Conservation (phyloP, 2,797 vertebrate species). For the Dallia pectoralis region DNA sequence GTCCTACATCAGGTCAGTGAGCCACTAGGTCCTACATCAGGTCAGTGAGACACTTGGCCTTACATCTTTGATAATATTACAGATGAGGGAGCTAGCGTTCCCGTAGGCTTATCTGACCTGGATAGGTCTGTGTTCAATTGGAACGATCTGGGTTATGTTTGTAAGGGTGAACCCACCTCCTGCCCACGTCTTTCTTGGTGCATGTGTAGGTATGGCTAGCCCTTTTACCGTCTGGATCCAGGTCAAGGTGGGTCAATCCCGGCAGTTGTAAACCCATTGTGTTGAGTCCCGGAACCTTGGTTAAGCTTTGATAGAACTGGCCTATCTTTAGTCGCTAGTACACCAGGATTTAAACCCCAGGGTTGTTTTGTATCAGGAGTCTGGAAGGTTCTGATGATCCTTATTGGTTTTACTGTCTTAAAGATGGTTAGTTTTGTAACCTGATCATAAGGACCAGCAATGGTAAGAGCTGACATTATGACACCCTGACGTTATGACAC, state of each 20-base stretch:
- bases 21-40: too few species aligned
- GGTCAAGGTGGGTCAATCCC: constrained; percentile 10
- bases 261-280: constrained; percentile 2
- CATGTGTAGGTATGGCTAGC: constrained; percentile 7
- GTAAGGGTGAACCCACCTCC: not conserved
- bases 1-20: too few species aligned
- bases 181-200: not conserved
- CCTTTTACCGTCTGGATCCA: not conserved
- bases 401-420: not conserved
- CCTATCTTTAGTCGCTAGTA: not conserved
- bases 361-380: not conserved
- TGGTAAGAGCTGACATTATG: not conserved
- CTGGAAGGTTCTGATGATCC: not conserved
- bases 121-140: not conserved
- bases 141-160: not conserved
- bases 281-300: constrained; percentile 8
- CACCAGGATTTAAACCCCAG: too few species aligned
- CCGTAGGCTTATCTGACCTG: not conserved
- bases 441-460: not conserved
- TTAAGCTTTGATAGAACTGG: not conserved
- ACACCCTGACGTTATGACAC: too few species aligned
- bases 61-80: not conserved
- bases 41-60: not conserved
- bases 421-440: not conserved
- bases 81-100: not conserved